phyloP scores from a whole-genome alignment of 2,113 vertebrate species.

The Petromus typicus region DNA sequence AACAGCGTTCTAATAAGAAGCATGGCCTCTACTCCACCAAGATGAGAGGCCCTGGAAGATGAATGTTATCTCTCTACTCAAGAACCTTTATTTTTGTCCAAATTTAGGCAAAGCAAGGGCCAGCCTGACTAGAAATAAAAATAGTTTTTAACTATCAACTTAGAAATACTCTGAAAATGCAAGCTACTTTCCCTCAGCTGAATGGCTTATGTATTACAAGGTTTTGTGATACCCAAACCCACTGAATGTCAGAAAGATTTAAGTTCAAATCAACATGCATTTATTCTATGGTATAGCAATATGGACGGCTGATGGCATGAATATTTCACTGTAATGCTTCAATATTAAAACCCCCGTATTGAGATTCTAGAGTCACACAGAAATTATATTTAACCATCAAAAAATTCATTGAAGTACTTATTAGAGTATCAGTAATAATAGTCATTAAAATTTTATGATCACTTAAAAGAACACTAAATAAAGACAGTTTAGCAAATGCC shows the following conservation, averaged over 20 bases:
- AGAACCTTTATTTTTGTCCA: conserved; percentile 85
- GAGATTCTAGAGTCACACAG: conserved; percentile 79
- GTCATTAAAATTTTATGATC: conserved; percentile 82
- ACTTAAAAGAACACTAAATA: conserved; percentile 80
- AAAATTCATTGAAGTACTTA: conserved; percentile 80
- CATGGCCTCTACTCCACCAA: conserved; percentile 77
- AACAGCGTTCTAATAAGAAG: conserved; percentile 86
- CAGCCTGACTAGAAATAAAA: conserved; percentile 70
- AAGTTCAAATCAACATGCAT: conserved; percentile 75
- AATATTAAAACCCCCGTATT: conserved; percentile 79
- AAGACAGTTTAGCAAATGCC: conserved; percentile 76
- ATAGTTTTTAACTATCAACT: conserved; percentile 82
- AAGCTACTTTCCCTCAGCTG: conserved; percentile 58
- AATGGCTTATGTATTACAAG: conserved; percentile 66
- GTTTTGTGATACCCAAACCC: conserved; percentile 71
- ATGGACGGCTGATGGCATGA: conserved; percentile 71
- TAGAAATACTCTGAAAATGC: conserved; percentile 74
- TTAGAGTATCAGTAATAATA: conserved; percentile 80
- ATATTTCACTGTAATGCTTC: conserved; percentile 78
- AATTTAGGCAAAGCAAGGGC: conserved; percentile 86
- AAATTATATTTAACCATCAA: conserved; percentile 77
- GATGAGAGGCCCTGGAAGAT: conserved; percentile 87
- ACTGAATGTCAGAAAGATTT: conserved; percentile 73
- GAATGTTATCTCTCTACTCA: conserved; percentile 88
- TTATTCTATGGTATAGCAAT: conserved; percentile 76